Percentiles rank a stretch among this genome's conserved stretches.
These are phyloP conservation scores for Reinhardtius hippoglossoides DNA, from an alignment of 2,113 vertebrate genomes.

Conservation along the genomic window DNA sequence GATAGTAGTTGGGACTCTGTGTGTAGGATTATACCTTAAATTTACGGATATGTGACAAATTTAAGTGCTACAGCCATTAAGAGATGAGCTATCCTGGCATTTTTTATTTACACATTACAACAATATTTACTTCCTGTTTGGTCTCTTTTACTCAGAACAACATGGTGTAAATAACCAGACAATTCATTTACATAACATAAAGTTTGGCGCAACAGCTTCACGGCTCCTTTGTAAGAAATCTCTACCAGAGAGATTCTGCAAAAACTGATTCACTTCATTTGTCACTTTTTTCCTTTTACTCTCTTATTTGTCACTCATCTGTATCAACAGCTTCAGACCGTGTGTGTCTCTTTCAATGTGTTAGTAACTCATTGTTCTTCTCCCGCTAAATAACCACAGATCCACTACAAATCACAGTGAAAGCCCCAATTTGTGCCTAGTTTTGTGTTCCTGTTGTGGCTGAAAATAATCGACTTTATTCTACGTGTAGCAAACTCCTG, in stretches of 20 bases:
- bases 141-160: too few relatives aligned
- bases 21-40: background rate
- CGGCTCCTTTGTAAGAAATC: background rate
- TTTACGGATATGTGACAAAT: slow-evolving; percentile 32
- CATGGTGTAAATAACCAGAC: too few relatives aligned
- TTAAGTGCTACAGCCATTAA: background rate
- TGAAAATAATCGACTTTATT: too few relatives aligned
- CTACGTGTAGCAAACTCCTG: too few relatives aligned
- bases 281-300: background rate
- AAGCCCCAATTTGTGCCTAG: background rate
- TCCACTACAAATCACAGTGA: background rate
- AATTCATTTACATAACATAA: too few relatives aligned
- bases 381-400: background rate
- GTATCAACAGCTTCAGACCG: slow-evolving; percentile 5
- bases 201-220: background rate
- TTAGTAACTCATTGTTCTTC: background rate
- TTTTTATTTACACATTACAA: too few relatives aligned
- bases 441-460: too few relatives aligned
- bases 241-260: background rate
- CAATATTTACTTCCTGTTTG: too few relatives aligned
- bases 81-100: too few relatives aligned
- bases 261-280: background rate
- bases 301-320: slow-evolving; percentile 23
- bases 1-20: background rate
- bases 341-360: slow-evolving; percentile 24